Evolutionary conservation across 2,113 vertebrate genomes (phyloP).

Genomic region (Noctilio leporinus): DNA sequence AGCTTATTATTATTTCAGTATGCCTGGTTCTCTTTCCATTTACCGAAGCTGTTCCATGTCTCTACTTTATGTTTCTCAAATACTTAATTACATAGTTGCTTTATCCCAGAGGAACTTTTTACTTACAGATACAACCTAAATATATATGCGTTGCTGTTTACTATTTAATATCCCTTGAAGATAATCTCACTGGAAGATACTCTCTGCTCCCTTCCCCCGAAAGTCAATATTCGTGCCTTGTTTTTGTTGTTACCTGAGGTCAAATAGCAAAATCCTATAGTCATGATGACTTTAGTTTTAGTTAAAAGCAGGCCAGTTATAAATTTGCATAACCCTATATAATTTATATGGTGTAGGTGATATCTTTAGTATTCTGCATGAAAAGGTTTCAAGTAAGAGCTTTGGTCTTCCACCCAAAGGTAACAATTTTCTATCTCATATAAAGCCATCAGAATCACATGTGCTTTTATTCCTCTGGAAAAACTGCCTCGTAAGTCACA

Average conservation of each 20-base stretch:
- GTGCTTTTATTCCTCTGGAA: slow-evolving; percentile 65
- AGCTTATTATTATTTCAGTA: slow-evolving; percentile 69
- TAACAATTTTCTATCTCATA: slow-evolving; percentile 72
- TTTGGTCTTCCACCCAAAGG: slow-evolving; percentile 67
- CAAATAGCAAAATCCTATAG: neutral
- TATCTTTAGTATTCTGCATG: neutral
- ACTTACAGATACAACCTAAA: slow-evolving; percentile 59
- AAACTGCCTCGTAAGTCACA: slow-evolving; percentile 55
- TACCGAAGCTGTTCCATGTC: slow-evolving; percentile 62
- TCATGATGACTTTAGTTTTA: neutral
- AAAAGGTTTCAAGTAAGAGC: slow-evolving; percentile 29
- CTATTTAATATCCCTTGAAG: slow-evolving; percentile 29
- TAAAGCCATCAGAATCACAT: slow-evolving; percentile 71
- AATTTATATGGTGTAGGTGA: slow-evolving; percentile 38
- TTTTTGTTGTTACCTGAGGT: slow-evolving; percentile 2
- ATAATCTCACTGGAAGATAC: slow-evolving; percentile 15
- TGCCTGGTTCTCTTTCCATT: slow-evolving; percentile 78
- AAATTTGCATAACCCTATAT: neutral
- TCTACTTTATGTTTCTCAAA: slow-evolving; percentile 73
- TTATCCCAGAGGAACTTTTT: slow-evolving; percentile 20
- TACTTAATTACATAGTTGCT: slow-evolving; percentile 70
- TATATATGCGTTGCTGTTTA: neutral
- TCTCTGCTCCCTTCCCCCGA: neutral
- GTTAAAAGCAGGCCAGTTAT: neutral
- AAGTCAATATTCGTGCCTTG: neutral